phyloP scores from a whole-genome alignment of 2,888 invertebrate species.

The Choristoneura rosaceana region DNA sequence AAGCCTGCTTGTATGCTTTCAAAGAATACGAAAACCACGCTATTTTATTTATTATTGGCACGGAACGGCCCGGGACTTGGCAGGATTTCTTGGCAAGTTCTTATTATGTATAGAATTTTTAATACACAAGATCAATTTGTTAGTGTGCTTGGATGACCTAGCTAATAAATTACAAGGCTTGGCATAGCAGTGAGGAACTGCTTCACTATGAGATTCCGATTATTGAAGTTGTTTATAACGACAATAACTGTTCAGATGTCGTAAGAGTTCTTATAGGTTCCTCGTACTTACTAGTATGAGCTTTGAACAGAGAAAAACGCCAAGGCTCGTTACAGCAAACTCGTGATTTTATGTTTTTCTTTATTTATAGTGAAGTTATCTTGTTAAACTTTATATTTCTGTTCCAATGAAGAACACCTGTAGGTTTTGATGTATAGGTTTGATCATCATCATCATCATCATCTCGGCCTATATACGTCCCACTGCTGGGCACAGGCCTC shows the following conservation, averaged over 20 bases:
- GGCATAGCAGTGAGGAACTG: constrained; percentile 9
- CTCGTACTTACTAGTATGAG: background rate
- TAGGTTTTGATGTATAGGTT: too few relatives aligned
- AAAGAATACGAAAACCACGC: constrained; percentile 37
- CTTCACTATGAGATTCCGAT: constrained; percentile 8
- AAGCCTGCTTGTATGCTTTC: background rate
- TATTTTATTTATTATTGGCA: constrained; percentile 62
- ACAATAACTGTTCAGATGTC: background rate
- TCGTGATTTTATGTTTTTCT: too few relatives aligned
- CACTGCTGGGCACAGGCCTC: too few relatives aligned
- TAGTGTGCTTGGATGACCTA: constrained; percentile 41
- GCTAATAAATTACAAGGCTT: constrained; percentile 35
- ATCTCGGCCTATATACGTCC: too few relatives aligned
- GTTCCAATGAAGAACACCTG: too few relatives aligned
- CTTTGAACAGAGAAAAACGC: background rate
- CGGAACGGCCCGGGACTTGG: constrained; percentile 60
- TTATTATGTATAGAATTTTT: constrained; percentile 59
- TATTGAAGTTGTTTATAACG: constrained; percentile 9
- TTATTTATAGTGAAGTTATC: too few relatives aligned
- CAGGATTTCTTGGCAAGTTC: constrained; percentile 61
- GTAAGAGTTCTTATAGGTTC: background rate
- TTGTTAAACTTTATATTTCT: too few relatives aligned
- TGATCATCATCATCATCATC: too few relatives aligned
- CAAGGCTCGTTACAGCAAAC: too few relatives aligned
- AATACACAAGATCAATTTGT: constrained; percentile 56